Conservation (phyloP, 2,888 invertebrate species). For the Ochropacha duplaris region DNA sequence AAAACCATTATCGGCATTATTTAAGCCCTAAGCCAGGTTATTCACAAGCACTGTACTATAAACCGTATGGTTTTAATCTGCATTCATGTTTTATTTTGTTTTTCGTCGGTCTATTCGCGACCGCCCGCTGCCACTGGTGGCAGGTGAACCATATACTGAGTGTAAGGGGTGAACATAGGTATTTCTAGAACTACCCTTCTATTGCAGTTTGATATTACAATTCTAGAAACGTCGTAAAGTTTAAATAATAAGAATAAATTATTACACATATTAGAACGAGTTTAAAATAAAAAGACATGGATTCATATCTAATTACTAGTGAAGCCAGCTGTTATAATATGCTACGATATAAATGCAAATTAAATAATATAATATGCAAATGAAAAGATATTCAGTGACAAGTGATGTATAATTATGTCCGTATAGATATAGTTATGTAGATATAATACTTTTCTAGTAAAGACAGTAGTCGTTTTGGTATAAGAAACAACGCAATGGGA, state of each 20-base stretch:
- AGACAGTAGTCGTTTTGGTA: conserved; percentile 19
- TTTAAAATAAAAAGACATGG: background rate
- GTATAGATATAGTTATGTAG: background rate
- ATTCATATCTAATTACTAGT: background rate
- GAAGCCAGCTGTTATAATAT: background rate
- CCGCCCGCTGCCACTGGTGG: conserved; percentile 20
- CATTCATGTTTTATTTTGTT: conserved; percentile 20
- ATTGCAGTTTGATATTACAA: no score
- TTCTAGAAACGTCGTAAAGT: background rate
- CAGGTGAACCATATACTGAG: conserved; percentile 32
- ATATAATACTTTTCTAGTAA: conserved; percentile 18
- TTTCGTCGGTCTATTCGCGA: conserved; percentile 21
- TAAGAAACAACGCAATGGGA: conserved; percentile 17
- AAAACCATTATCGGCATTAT: conserved; percentile 20
- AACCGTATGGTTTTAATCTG: conserved; percentile 30
- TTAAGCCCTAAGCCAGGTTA: conserved; percentile 15
- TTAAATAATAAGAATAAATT: no score
- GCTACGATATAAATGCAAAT: background rate
- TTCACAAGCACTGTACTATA: conserved; percentile 18
- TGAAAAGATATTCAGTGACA: background rate
- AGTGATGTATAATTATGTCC: background rate
- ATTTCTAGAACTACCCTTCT: conserved; percentile 7
- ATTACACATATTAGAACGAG: no score
- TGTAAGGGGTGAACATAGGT: conserved; percentile 11
- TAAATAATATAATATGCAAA: background rate